These are phyloP conservation scores for Coluber constrictor DNA, from an alignment of 2,797 vertebrate species.

Conservation along the genomic window DNA sequence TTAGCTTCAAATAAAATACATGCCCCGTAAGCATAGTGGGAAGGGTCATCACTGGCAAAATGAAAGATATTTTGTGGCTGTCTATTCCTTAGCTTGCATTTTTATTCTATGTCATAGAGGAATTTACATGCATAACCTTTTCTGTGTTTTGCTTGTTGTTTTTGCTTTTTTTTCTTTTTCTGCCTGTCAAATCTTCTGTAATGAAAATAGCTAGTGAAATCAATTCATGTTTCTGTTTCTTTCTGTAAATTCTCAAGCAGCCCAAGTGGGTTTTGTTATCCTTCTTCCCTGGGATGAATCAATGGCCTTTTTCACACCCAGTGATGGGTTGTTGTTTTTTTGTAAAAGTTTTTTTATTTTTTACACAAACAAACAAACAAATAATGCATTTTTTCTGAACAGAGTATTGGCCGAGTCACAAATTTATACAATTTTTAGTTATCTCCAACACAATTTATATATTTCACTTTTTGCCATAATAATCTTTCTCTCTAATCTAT, in stretches of 20 bases:
- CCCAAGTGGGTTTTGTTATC: not conserved
- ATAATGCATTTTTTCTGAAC: no score
- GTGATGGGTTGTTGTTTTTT: no score
- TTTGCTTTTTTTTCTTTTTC: not conserved
- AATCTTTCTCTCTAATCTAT: no score
- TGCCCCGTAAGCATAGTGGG: not conserved
- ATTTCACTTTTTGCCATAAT: no score
- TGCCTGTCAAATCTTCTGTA: not conserved
- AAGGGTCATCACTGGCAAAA: not conserved
- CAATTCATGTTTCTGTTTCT: not conserved
- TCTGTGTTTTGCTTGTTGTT: not conserved
- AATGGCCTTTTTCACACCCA: not conserved
- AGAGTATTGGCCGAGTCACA: no score
- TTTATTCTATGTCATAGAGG: not conserved
- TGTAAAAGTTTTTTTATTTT: no score
- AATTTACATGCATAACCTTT: not conserved
- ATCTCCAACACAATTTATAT: no score
- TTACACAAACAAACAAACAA: no score
- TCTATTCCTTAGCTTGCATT: not conserved
- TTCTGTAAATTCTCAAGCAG: not conserved
- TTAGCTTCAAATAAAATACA: not conserved
- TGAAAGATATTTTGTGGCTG: not conserved
- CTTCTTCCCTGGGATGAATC: not conserved
- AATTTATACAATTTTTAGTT: no score
- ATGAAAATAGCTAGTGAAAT: not conserved